Evolutionary conservation across 2,113 vertebrate genomes (phyloP).

Genomic region (Theristicus caerulescens): DNA sequence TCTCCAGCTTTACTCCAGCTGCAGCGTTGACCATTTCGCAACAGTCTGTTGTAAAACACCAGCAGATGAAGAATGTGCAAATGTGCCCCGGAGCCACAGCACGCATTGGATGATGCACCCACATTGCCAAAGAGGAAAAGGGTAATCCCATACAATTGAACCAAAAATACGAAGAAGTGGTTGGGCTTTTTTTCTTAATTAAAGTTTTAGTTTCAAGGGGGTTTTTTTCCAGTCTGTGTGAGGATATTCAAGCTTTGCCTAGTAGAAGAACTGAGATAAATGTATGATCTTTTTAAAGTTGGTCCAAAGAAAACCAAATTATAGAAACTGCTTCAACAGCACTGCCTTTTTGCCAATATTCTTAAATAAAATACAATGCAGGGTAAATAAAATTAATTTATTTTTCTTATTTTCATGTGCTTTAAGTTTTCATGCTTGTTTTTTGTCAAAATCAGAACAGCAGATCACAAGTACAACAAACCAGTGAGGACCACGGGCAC

Average conservation of each 20-base stretch:
- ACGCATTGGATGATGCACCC: neutral
- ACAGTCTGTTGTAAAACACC: neutral
- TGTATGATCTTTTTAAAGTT: neutral
- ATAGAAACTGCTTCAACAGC: neutral
- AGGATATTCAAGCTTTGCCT: neutral
- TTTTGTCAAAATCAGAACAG: neutral
- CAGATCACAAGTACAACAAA: neutral
- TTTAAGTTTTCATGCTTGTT: neutral
- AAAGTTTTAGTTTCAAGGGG: neutral
- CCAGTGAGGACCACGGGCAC: fast-evolving
- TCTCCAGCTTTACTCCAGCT: neutral
- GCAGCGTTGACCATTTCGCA: fast-evolving
- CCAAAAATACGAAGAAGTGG: neutral
- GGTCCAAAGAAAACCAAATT: neutral
- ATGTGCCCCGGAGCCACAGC: neutral
- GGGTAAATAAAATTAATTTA: neutral
- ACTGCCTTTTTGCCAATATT: neutral
- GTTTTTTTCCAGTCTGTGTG: neutral
- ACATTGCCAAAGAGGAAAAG: neutral
- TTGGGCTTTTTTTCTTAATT: neutral
- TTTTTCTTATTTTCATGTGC: neutral
- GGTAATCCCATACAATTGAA: neutral
- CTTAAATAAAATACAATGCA: neutral
- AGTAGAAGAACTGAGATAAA: neutral
- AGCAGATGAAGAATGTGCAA: neutral